Evolutionary conservation across 2,797 vertebrate genomes (phyloP), one percentile per base, ranked within the genome.

Genomic region (Anguilla anguilla): DNA sequence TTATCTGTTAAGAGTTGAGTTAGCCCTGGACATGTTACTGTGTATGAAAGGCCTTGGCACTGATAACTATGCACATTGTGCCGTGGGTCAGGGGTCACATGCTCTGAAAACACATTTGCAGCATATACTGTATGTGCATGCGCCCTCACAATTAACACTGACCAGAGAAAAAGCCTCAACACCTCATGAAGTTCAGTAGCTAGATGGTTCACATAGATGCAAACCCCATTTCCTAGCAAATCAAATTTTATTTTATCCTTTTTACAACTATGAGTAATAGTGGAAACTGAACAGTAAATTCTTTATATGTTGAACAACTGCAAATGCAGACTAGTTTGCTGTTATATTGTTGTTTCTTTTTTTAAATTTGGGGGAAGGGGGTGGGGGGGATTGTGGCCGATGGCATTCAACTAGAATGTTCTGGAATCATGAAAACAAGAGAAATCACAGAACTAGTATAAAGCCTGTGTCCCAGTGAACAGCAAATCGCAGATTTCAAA

Each of bases 401-500:
- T 46, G 43, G 43, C 13, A 55, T 55, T 55, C 10, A 55, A 55
- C 53, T 11, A 55, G 10, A 35, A 53, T 22, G 9, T 53, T 49
- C 39, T 51, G 59, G n/a, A 55, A 79, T 86, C 19, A 81, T 49
- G 17, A 17, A 79, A 10, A 15, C 79, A 3, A 31, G 53, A 28
- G 28, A 43, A 49, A 0, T 28, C 79, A 22, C 22, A 17, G n/a
- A 43, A 2, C 31, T 39, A 31, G 1, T 19, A 59, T 51, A 53
- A 83, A 22, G 39, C 55, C 43, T 28, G 31, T 35, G 31, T 82
- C 25, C 31, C 43, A 17, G 57, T 46, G 87, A 86, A 79, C 72
- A 83, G 85, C 84, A 90, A 88, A 83, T 87, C 86, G 46, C 51
- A 31, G 28, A 59, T 55, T 85, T 90, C 88, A 57, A 39, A 82